Evolutionary conservation across 2,797 vertebrate species (phyloP), one percentile per base, ranked within the genome.

Genomic region (Parotocinclus haroldoi): DNA sequence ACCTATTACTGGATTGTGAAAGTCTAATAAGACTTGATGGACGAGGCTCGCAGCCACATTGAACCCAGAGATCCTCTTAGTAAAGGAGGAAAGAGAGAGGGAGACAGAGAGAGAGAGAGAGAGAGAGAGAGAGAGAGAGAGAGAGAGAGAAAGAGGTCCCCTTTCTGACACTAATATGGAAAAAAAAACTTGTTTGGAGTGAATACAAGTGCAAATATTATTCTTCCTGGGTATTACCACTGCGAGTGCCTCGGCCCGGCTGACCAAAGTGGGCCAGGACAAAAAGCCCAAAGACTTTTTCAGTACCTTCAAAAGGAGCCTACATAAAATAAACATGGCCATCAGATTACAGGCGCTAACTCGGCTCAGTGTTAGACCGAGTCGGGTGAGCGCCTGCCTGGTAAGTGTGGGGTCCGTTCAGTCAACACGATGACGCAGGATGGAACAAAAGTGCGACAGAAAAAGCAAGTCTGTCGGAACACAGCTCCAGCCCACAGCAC

Each of bases 371-470:
- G 84, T 86, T 88, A 85, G 80, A 79, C 27, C 76, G 59, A 78
- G 38, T 62, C 18, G 44, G 50, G 81, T 57, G 81, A 76, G 81
- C 76, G 79, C 84, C 84, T 83, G 81, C 85, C 85, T 73, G 88
- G 89, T 83, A 88, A 91, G 88, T 91, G 90, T 91, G 90, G 90
- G 90, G 90, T 92, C 90, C 81, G 74, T 84, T 91, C 89, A 85
- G 90, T 91, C 90, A 91, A 92, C 89, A 90, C 79, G 87, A 87
- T 92, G 90, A 92, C 90, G 90, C 90, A 91, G 90, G 90, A 90
- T 84, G 90, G 90, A 91, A 92, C 89, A 92, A 91, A 89, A 82
- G 83, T 88, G 82, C 88, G 85, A 92, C 89, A 91, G 89, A 91
- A 91, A 87, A 87, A 84, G 86, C 77, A 74, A 85, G 84, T 84